Base-by-base conservation (phyloP, 2,888 invertebrate species). In the Trichopria drosophilae region DNA sequence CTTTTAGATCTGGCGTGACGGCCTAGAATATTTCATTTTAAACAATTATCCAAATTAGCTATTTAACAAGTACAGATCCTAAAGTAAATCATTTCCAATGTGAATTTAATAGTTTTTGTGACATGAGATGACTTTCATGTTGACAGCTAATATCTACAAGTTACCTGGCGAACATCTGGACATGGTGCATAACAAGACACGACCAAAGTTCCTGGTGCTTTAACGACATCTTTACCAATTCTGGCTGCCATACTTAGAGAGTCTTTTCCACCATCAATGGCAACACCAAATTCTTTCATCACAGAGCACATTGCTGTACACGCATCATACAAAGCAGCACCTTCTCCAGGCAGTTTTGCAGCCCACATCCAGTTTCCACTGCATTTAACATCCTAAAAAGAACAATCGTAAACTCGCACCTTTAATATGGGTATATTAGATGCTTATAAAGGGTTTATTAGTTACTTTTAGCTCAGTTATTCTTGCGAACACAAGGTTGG, bases 281-380 rank as follows among this genome's bases (percentile, higher is more conserved):
- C 97, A 16, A 96, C 85, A 24, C 88, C 93, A 2, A 97, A 77
- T 61, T 82, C 73, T 5, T 80, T 78, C 93, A 98, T 93, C 3
- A 93, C 81, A 3, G 79, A 77, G 71, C 95, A 94, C 83, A 97
- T 89, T 12, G 94, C 92, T 28, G 79, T 78, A 68, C 97, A 97
- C 0, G 98, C 93, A 54, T 86, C 86, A 56, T 87, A 88, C 19
- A 99, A 79, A 12, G 87, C 84, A 2, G 91, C 92, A 2, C 97
- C 98, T 74, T 96, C 97, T 0, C 90, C 92, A 0, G 90, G 87
- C 13, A 94, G 79, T 78, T 98, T 98, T 9, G 97, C 98, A 0
- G 95, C 88, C 98, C 98, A 99, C 99, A 99, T 99, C 98, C 98
- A 99, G 77, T 99, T 99, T n/a, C 93, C 98, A 29, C 94, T 95